Conservation (phyloP, 2,113 vertebrate genomes). For the Lagopus leucura region DNA sequence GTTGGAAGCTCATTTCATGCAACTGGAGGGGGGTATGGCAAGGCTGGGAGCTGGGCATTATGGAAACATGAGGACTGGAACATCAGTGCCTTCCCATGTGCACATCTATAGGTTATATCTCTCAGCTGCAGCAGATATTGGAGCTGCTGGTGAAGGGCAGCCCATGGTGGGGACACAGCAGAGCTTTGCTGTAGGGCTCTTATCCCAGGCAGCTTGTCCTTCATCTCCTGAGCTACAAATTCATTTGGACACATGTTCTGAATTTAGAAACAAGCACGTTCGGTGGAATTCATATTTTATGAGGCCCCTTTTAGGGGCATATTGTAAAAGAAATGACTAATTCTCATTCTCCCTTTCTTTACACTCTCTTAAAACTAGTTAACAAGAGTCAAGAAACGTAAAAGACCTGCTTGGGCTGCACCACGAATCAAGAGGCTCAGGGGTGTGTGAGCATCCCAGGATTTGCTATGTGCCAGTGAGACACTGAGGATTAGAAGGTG, state of each 20-base stretch:
- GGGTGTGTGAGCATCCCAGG: not conserved
- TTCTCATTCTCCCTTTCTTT: conserved; percentile 22
- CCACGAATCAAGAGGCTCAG: not conserved
- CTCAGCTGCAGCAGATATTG: not conserved
- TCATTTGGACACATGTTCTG: conserved; percentile 62
- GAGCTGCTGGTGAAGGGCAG: not conserved
- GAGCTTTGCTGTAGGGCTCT: not conserved
- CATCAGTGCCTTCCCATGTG: rapidly evolving
- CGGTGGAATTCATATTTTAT: conserved; percentile 66
- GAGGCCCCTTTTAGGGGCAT: conserved; percentile 50
- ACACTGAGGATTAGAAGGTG: not conserved
- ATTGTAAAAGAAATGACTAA: conserved; percentile 45
- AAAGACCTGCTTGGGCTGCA: conserved; percentile 1
- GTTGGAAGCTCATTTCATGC: rapidly evolving
- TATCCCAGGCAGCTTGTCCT: conserved; percentile 20
- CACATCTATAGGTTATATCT: rapidly evolving
- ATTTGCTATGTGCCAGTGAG: not conserved
- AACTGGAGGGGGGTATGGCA: no score
- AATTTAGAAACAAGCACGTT: conserved; percentile 64
- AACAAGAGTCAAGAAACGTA: not conserved
- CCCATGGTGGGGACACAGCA: rapidly evolving
- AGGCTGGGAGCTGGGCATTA: not conserved
- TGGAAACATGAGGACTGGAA: not conserved
- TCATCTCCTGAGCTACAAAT: conserved; percentile 52
- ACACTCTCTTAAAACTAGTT: conserved; percentile 23